A percentile compares a stretch with the other conserved stretches of the same genome.
phyloP scores from a whole-genome alignment of 1,140 invertebrate species.

The Sipha flava region DNA sequence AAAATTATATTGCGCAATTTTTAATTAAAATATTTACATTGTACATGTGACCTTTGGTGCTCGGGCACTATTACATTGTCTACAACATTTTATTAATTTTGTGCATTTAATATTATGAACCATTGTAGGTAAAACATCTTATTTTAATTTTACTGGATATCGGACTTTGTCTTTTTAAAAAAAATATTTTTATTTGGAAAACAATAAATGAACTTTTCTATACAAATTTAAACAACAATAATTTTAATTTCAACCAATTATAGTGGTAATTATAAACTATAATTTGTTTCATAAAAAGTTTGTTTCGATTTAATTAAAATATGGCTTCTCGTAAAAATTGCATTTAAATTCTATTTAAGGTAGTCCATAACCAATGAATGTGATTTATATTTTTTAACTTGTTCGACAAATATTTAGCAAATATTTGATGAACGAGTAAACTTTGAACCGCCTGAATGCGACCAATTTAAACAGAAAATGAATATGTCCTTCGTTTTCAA shows the following conservation, averaged over 20 bases:
- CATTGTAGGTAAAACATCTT: background rate
- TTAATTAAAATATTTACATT: background rate
- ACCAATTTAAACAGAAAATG: background rate
- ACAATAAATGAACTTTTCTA: background rate
- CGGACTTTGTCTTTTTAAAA: background rate
- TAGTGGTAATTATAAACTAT: too few relatives aligned
- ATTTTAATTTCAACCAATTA: background rate
- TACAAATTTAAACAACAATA: background rate
- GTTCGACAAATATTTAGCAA: background rate
- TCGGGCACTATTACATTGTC: background rate
- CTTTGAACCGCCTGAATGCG: background rate
- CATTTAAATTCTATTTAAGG: background rate
- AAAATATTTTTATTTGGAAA: background rate
- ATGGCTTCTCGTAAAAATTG: too few relatives aligned
- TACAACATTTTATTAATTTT: background rate
- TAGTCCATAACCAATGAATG: too few relatives aligned
- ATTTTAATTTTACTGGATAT: too few relatives aligned
- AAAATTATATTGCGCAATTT: background rate
- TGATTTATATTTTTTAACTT: background rate
- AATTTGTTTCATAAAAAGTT: too few relatives aligned
- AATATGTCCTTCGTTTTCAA: background rate
- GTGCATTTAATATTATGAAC: background rate
- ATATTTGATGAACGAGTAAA: background rate
- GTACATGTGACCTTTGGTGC: background rate
- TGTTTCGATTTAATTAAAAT: too few relatives aligned